phyloP scores from a whole-genome alignment of 2,797 vertebrate species.

The Poeciliopsis presidionis region DNA sequence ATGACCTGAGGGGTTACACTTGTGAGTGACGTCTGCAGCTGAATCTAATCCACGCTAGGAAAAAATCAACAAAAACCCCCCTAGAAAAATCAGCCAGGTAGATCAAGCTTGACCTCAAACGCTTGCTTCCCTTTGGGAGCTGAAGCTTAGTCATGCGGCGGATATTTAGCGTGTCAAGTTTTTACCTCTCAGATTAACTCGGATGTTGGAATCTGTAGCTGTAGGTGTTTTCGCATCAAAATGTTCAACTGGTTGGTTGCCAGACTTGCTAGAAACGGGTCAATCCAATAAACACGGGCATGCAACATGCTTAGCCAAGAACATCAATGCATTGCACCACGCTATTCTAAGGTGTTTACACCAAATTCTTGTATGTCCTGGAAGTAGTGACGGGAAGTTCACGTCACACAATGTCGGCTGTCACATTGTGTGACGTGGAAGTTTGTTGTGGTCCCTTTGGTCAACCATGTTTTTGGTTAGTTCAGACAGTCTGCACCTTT shows the following conservation, averaged over 20 bases:
- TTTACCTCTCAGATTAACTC: background rate
- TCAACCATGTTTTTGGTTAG: background rate
- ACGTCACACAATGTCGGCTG: background rate
- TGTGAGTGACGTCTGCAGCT: background rate
- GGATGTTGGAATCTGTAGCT: background rate
- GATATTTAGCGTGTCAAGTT: background rate
- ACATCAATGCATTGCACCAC: background rate
- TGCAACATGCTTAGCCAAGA: background rate
- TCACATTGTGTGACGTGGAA: background rate
- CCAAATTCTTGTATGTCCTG: background rate
- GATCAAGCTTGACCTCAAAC: conserved; percentile 18
- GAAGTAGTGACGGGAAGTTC: background rate
- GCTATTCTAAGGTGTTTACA: background rate
- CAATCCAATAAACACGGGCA: background rate
- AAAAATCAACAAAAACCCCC: background rate
- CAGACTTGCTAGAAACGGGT: background rate
- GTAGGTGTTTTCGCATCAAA: background rate
- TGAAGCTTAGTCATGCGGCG: background rate
- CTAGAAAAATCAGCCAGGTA: background rate
- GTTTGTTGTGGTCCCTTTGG: background rate
- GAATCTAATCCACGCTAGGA: conserved; percentile 3
- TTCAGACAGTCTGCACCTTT: background rate
- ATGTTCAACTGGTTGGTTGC: background rate
- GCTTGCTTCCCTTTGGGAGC: background rate
- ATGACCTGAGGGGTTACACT: too few relatives aligned